Evolutionary conservation across 23 tunicate genomes (phyloP).

Genomic region (Oikopleura dioica): DNA sequence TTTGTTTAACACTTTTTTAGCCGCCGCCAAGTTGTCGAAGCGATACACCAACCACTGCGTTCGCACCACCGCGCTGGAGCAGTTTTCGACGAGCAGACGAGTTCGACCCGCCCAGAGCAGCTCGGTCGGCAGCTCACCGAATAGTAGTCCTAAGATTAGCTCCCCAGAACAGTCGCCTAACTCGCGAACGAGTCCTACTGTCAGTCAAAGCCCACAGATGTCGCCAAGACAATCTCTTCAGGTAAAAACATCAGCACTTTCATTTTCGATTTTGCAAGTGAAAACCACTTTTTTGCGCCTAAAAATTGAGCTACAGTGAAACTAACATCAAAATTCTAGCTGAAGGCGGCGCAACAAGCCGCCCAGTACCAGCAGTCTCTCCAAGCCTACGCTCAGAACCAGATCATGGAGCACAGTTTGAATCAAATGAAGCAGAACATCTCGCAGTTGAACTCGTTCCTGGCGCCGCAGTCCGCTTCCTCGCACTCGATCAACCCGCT

Average conservation of each 20-base stretch:
- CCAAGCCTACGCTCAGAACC: not conserved
- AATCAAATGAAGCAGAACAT: constrained; percentile 9
- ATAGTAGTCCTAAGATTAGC: not conserved
- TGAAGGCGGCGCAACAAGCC: not conserved
- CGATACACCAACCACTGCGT: constrained; percentile 90
- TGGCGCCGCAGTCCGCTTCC: not conserved
- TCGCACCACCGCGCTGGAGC: constrained; percentile 70
- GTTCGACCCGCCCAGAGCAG: not conserved
- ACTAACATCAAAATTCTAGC: no score
- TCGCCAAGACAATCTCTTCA: not conserved
- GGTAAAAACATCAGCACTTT: not conserved
- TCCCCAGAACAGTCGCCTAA: not conserved
- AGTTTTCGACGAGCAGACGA: constrained; percentile 26
- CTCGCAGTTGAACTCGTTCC: not conserved
- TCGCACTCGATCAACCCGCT: constrained; percentile 1
- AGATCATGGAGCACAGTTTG: constrained; percentile 3
- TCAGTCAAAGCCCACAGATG: no score
- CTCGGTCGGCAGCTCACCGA: not conserved
- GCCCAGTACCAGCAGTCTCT: not conserved
- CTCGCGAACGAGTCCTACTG: not conserved
- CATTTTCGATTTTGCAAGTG: not conserved
- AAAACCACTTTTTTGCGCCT: not conserved
- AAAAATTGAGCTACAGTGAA: no score
- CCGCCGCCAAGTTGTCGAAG: constrained; percentile 49
- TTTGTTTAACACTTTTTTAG: no score